Evolutionary conservation across 2,888 invertebrate species (phyloP), one percentile per base, ranked within the genome.

Genomic region (Clitarchus hookeri): DNA sequence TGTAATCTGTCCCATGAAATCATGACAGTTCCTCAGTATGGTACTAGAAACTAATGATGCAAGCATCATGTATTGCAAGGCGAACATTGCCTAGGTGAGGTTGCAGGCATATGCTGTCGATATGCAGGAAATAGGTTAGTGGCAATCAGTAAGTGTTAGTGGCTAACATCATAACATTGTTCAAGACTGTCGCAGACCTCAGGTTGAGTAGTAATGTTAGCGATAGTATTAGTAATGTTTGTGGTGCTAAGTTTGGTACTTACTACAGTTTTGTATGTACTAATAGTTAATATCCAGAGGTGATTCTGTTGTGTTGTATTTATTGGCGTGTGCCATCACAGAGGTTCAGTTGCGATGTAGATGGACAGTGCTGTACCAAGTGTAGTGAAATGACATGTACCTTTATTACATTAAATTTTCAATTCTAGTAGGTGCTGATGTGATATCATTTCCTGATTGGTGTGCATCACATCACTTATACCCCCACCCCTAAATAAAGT

Each of bases 331-430:
- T 65, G 65, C 65, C 65, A 65, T 65, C 65, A 65, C 65, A 65
- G 65, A 65, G n/a, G 19, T 65, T 65, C 8, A 65, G 65, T 65
- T 65, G 65, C 16, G n/a, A 65, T 9, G 16, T 65, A 65, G 48
- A 16, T 48, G 48, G 3, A 8, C 48, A 48, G 4, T 36, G 36
- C 36, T 19, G 53, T 53, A 53, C 53, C 19, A 53, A 53, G 65
- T 65, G 65, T 65, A 65, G 65, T 19, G 23, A 65, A 65, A n/a
- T 65, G 65, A 65, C n/a, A n/a, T 65, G 65, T 65, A 65, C 65
- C 65, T 65, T 65, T 65, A 65, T 65, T 65, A 65, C 65, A 65
- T 65, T 65, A 65, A 65, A 65, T 65, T 65, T 77, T 77, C 53
- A n/a, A 48, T 48, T 16, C 44, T 26, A 44, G 44, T 84, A 27